Evolutionary conservation across 2,113 vertebrate species (phyloP), one percentile per base, ranked within the genome.

Genomic region (Ifrita kowaldi): DNA sequence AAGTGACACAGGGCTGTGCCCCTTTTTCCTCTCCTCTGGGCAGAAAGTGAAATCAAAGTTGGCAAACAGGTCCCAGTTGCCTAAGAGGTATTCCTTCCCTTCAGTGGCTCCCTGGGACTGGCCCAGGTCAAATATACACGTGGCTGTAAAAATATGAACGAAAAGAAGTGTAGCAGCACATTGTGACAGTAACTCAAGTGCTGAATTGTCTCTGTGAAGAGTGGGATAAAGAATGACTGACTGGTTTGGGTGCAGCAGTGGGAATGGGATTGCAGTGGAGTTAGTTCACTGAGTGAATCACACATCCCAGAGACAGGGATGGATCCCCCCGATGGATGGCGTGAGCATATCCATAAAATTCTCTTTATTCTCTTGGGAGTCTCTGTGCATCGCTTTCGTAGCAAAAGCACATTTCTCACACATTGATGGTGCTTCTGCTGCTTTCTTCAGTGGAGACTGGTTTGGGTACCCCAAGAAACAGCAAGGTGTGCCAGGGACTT

Each of bases 371-470:
- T 62, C 77, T 81, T 41, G 1, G 9, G 41, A 57, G 35, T 27
- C 49, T 57, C 52, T 44, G 39, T 59, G 19, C 32, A 47, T 47
- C 0, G 0, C 21, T 68, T 3, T 19, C 13, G 4, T 11, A 47
- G 49, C 0, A 0, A 64, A 76, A 60, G 26, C 28, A 49, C 24
- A 7, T 89, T 89, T 24, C 32, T 81, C 3, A 2, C 4, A 1
- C 0, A 2, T 1, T 39, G 42, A 3, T 74, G 65, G 22, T 50
- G 26, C 56, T 71, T 78, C 50, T 80, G 35, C 56, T 5, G 1
- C 39, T 13, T 70, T 84, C 37, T 79, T 63, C 33, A 68, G 33
- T 2, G 5, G 9, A 32, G 26, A 3, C 39, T 6, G 4, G 15
- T 33, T 50, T 5, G 1, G 17, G 18, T 47, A 28, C 23, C 23